A percentile compares a stretch with the other conserved stretches of the same genome.
These are phyloP conservation scores for Tricholauxania praeusta DNA, from an alignment of 2,888 invertebrate species.

Conservation along the genomic window DNA sequence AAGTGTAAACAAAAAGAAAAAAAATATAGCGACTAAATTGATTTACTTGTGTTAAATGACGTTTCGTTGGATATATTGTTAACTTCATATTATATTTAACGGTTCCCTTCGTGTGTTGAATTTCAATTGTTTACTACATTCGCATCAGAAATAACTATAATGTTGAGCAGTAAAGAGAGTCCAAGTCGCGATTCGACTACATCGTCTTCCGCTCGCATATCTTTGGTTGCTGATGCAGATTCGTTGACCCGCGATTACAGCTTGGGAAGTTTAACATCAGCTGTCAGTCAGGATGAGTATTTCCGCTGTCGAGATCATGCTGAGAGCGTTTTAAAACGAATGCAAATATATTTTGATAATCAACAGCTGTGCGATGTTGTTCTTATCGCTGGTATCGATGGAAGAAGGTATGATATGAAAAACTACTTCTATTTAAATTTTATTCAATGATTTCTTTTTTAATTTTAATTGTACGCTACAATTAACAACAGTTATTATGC, in stretches of 20 bases:
- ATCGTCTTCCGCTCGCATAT: conserved; percentile 64
- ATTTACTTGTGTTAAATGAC: too few relatives aligned
- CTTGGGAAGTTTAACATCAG: conserved; percentile 75
- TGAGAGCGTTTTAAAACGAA: conserved; percentile 82
- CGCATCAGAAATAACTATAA: conserved; percentile 29
- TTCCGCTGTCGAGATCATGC: conserved; percentile 85
- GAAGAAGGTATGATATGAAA: conserved; percentile 70
- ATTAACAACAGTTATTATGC: too few relatives aligned
- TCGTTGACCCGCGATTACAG: conserved; percentile 77
- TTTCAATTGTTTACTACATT: background rate
- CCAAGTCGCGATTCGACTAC: conserved; percentile 67
- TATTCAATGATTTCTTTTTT: too few relatives aligned
- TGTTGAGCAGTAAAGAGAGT: conserved; percentile 65
- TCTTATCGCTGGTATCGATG: conserved; percentile 81
- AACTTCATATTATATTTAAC: background rate
- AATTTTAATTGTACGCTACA: too few relatives aligned
- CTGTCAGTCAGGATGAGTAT: conserved; percentile 81
- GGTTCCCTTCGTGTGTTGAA: background rate
- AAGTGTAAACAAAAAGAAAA: too few relatives aligned
- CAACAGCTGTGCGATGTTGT: conserved; percentile 90
- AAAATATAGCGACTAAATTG: too few relatives aligned
- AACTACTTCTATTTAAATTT: too few relatives aligned
- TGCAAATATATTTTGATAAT: conserved; percentile 84
- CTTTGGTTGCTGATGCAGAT: conserved; percentile 61
- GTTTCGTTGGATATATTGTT: background rate